These are phyloP conservation scores for Crax fasciolata DNA, from an alignment of 2,797 vertebrate genomes.

Conservation along the genomic window DNA sequence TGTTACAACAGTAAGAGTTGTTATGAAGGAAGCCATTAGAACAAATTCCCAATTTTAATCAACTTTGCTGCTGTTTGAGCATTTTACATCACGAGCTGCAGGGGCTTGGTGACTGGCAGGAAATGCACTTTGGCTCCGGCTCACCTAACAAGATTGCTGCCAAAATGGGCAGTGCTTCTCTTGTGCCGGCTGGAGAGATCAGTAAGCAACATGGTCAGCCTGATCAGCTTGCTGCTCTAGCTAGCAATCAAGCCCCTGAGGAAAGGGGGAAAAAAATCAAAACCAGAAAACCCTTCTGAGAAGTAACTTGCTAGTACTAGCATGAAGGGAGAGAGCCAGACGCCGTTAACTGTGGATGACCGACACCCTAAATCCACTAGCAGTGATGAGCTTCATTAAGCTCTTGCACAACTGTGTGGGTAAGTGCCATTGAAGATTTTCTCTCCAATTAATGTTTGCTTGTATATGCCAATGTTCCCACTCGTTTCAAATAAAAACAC, in stretches of 20 bases:
- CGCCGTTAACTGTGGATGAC: background rate
- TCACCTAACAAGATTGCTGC: background rate
- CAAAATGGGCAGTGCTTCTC: background rate
- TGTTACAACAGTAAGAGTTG: background rate
- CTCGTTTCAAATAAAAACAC: background rate
- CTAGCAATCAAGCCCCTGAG: background rate
- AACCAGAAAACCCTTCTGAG: background rate
- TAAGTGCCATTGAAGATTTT: slow-evolving; percentile 5
- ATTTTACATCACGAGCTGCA: background rate
- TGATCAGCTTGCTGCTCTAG: background rate
- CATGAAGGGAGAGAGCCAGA: background rate
- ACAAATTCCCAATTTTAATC: background rate
- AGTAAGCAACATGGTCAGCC: background rate
- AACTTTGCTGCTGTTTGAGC: background rate
- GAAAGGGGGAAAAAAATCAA: fast-evolving
- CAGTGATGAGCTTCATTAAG: background rate
- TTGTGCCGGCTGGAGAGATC: background rate
- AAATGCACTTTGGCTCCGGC: background rate
- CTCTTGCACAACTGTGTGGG: background rate
- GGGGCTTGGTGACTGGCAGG: background rate
- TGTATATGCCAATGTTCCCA: background rate
- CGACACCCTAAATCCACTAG: background rate
- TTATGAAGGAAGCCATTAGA: background rate
- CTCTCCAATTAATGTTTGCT: background rate
- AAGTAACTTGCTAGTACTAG: background rate